A percentile compares a stretch with the other conserved stretches of the same genome.
phyloP scores from a whole-genome alignment of 2,113 vertebrate species.

The Cardinalis cardinalis region DNA sequence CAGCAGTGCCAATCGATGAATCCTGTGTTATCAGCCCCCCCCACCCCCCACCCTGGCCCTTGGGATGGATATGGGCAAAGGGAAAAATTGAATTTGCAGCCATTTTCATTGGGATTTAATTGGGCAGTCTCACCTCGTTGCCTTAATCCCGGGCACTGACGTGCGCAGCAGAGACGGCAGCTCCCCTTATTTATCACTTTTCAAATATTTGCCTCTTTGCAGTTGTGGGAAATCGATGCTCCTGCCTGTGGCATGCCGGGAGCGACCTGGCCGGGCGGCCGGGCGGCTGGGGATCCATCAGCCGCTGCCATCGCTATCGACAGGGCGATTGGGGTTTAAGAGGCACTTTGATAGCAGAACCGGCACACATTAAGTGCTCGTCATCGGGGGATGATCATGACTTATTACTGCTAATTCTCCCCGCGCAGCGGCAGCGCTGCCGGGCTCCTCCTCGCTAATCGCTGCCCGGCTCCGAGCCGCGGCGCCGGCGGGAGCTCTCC shows the following conservation, averaged over 20 bases:
- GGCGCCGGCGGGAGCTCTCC: not conserved
- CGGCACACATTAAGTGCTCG: slow-evolving; percentile 61
- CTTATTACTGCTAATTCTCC: slow-evolving; percentile 55
- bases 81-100: slow-evolving; percentile 47
- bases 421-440: not conserved
- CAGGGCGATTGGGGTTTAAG: slow-evolving; percentile 65
- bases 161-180: not conserved
- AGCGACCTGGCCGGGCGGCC: slow-evolving; percentile 26
- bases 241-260: slow-evolving; percentile 45
- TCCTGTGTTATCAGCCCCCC: not conserved
- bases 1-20: slow-evolving; percentile 41
- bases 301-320: slow-evolving; percentile 48
- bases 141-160: slow-evolving; percentile 39
- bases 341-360: slow-evolving; percentile 63
- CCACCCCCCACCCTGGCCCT: not conserved
- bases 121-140: slow-evolving; percentile 58
- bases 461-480: fast-evolving
- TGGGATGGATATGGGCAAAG: not conserved
- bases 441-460: slow-evolving; percentile 1
- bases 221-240: slow-evolving; percentile 56
- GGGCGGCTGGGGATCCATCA: slow-evolving; percentile 58
- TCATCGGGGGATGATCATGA: slow-evolving; percentile 65
- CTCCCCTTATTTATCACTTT: slow-evolving; percentile 63
- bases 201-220: slow-evolving; percentile 60
- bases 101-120: slow-evolving; percentile 59